Conservation (phyloP, 2,888 invertebrate genomes). For the Nemoura dubitans region DNA sequence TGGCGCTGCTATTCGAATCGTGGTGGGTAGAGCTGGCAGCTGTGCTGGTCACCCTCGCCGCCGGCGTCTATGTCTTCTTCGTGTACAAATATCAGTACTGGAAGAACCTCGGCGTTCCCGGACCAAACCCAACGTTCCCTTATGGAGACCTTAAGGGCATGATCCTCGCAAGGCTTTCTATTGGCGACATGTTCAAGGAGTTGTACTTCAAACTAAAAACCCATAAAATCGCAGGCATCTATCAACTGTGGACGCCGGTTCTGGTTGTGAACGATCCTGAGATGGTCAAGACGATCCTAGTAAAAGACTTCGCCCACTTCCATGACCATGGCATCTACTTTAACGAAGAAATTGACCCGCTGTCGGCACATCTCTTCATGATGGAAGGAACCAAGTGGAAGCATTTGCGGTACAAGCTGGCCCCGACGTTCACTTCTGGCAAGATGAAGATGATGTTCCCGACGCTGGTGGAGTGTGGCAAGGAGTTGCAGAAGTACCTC, state of each 20-base stretch:
- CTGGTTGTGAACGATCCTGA: slow-evolving; percentile 70
- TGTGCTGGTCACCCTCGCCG: slow-evolving; percentile 7
- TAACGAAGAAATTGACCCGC: slow-evolving; percentile 69
- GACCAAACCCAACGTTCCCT: slow-evolving; percentile 68
- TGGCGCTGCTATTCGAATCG: slow-evolving; percentile 22
- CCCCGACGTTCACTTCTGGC: slow-evolving; percentile 73
- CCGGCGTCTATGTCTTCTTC: slow-evolving; percentile 17
- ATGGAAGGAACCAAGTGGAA: slow-evolving; percentile 70
- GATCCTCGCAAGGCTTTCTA: slow-evolving; percentile 65
- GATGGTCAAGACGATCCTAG: slow-evolving; percentile 66
- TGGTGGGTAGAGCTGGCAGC: slow-evolving; percentile 8
- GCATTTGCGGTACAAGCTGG: slow-evolving; percentile 68
- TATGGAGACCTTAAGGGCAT: slow-evolving; percentile 70
- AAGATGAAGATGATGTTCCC: slow-evolving; percentile 73
- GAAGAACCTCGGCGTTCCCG: slow-evolving; percentile 66
- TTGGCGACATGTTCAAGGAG: slow-evolving; percentile 70
- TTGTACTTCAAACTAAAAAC: slow-evolving; percentile 61
- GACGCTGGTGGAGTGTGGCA: slow-evolving; percentile 67
- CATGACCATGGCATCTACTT: slow-evolving; percentile 71
- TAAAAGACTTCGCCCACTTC: slow-evolving; percentile 71
- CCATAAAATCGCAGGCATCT: slow-evolving; percentile 45
- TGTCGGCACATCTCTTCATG: slow-evolving; percentile 70
- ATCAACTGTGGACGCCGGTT: slow-evolving; percentile 61
- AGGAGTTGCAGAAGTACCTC: slow-evolving; percentile 63
- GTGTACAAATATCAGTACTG: slow-evolving; percentile 61